Evolutionary conservation across 1,140 invertebrate species (phyloP), one percentile per base, ranked within the genome.

Genomic region (Papilio dardanus): DNA sequence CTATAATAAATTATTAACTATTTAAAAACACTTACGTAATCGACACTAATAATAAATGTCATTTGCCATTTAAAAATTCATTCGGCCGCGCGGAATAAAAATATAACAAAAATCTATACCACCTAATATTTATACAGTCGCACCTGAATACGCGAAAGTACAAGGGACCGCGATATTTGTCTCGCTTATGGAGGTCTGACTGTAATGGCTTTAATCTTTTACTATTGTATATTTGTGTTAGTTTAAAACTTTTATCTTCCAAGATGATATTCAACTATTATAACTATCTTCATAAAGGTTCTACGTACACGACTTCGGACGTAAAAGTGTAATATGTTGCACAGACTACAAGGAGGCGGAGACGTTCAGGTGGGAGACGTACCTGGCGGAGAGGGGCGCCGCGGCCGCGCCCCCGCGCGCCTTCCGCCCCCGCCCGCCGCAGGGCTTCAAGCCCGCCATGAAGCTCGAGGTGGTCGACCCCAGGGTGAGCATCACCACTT

Each of bases 401-500:
- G 85, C 94, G 37, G 95, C 97, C 54, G 98, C 98, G 65, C 97
- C 98, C n/a, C 94, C 96, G 0, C 93, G 96, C 83, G 96, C 97
- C 19, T 99, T 99, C 86, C 96, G 97, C 88, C 95, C 96, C 69
- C 94, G 97, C 21, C 94, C 96, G 46, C 96, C 96, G 14, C 96
- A 96, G 80, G 96, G 96, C n/a, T 99, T 99, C 89, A 97, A 96
- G 85, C 94, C 95, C 35, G 96, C 97, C 16, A 98, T 98, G 97
- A 97, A 97, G 90, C 90, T 99, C 1, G 98, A 99, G 94, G 97
- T 96, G 5, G 97, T 99, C 1, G 98, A 99, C 89, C 96, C 96
- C 82, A 94, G 97, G 81, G 97, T 97, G 50, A 96, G 97, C 21
- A 30, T 46, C 42, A 33, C 33, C 33, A 10, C 8, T 7, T 37